Base-by-base conservation (phyloP, 2,888 invertebrate species). In the Leptopterna dolabrata region DNA sequence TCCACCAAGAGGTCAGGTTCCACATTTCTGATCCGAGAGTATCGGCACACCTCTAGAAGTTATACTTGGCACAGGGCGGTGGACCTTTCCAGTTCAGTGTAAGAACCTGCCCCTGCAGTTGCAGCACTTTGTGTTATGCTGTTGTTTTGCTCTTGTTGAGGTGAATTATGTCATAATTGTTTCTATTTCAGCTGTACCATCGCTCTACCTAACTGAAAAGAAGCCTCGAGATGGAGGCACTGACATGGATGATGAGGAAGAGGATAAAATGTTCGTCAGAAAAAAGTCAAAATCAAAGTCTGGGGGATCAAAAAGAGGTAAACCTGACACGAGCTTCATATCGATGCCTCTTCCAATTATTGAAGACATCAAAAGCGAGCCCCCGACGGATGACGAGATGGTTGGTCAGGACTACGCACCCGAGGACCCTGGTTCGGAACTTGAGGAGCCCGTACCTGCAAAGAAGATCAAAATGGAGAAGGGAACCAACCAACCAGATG, bases 291-390 rank as follows among this genome's bases (percentile, higher is more conserved):
- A 76, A 19, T 41, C 76, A 1, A 76, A 43, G 14, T 19, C 24
- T 9, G 63, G 63, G 0, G 63, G 47, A 30, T 4, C 30, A 14
- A 81, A 81, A 81, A 51, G 30, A n/a, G 27, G 7, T 9, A 81
- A 81, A 43, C 81, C 81, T n/a, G 85, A 85, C 76, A 85, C 85
- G 19, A 85, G 85, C 55, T 71, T 29, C n/a, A 85, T 85, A 16
- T 24, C 55, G 1, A 85, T 85, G 85, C 85, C 85, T 27, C 73
- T 85, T 24, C 85, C 85, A 0, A 85, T 85, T 27, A 85, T 86
- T 36, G 86, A 78, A 13, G 76, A 73, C 36, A 78, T 86, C 76
- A 86, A 86, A 24, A 86, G 86, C 36, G 86, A 86, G 36, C 86
- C 86, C 9, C 41, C 63, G 13, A 55, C 86, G 0, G 86, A 86